Evolutionary conservation across 2,113 vertebrate genomes (phyloP).

Genomic region (Halcyon malimbica): DNA sequence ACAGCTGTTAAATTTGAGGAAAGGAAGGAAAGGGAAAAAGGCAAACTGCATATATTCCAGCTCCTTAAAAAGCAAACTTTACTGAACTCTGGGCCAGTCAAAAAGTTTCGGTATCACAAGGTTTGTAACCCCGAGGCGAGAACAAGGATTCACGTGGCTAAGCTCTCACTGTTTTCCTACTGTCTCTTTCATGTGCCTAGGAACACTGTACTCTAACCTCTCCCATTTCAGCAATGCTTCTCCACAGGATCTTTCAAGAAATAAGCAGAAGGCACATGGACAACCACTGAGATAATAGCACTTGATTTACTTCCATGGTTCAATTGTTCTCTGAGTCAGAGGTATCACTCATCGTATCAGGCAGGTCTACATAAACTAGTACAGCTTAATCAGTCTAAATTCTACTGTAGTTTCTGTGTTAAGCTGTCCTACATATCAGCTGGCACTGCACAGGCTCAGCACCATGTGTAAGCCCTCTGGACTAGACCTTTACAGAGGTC

Average conservation of each 20-base stretch:
- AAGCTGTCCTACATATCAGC: neutral
- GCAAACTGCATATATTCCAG: neutral
- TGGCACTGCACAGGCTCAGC: neutral
- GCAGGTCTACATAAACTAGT: neutral
- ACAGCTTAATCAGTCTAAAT: neutral
- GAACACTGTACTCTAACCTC: neutral
- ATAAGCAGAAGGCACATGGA: neutral
- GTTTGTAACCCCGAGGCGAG: neutral
- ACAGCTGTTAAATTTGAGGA: neutral
- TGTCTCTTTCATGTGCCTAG: neutral
- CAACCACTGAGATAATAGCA: neutral
- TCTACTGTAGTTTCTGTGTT: neutral
- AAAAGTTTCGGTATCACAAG: neutral
- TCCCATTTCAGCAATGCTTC: neutral
- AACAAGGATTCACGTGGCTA: neutral
- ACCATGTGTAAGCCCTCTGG: rapidly evolving
- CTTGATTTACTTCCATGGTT: neutral
- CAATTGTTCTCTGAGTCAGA: neutral
- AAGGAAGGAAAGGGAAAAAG: neutral
- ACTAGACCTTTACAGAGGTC: neutral
- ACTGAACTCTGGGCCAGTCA: neutral
- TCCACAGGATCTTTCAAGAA: neutral
- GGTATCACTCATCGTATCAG: neutral
- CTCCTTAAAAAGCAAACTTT: neutral
- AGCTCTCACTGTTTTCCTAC: neutral